Conservation (phyloP, 2,113 vertebrate genomes). For the Dasypus novemcinctus region DNA sequence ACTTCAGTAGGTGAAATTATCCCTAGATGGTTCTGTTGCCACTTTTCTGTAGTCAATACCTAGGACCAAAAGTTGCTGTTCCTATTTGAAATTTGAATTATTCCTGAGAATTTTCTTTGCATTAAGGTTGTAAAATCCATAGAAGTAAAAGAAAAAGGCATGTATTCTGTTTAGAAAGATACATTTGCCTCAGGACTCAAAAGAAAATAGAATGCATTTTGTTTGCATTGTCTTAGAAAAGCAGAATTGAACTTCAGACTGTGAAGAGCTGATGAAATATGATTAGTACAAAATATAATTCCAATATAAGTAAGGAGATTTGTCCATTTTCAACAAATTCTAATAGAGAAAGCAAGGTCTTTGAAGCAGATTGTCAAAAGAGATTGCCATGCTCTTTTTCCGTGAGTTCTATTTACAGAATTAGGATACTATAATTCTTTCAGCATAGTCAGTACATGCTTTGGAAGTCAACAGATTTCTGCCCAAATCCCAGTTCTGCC, state of each 20-base stretch:
- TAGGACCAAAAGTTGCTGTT: not conserved
- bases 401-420: not conserved
- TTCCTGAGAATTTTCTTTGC: not conserved
- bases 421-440: not conserved
- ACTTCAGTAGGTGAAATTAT: not conserved
- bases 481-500: not conserved
- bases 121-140: not conserved
- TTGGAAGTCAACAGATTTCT: not conserved
- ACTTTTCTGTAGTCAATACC: not conserved
- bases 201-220: conserved; percentile 6
- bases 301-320: not conserved
- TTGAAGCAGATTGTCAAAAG: not conserved
- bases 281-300: not conserved
- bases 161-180: not conserved
- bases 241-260: not conserved
- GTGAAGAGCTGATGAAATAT: not conserved
- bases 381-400: not conserved
- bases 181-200: not conserved
- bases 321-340: too few species aligned
- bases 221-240: not conserved
- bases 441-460: too few species aligned
- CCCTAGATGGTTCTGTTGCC: not conserved
- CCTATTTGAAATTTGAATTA: conserved; percentile 27
- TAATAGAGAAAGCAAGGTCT: not conserved
- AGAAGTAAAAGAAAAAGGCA: not conserved